Evolutionary conservation across 35 echinoderm and acorn worm genomes (phyloP).

Genomic region (Heliocidaris tuberculata): DNA sequence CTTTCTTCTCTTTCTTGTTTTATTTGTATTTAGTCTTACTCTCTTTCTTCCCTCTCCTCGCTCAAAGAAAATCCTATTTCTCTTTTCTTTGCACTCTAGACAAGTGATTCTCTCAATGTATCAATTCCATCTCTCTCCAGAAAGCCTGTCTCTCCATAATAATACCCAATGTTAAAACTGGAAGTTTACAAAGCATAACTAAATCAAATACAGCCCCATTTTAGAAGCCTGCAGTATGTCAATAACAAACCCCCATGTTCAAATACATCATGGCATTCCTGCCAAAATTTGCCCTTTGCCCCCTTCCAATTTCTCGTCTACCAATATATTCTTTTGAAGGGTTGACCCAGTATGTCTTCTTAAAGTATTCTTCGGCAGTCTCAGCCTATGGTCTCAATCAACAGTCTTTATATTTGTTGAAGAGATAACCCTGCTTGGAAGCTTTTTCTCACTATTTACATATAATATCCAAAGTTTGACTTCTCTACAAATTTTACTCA

Average conservation of each 20-base stretch:
- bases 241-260: background rate
- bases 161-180: background rate
- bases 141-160: background rate
- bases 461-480: slow-evolving; percentile 26
- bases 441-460: background rate
- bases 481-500: background rate
- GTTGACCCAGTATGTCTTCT: background rate
- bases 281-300: background rate
- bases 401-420: background rate
- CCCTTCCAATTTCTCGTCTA: background rate
- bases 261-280: slow-evolving; percentile 3
- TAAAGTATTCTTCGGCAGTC: background rate
- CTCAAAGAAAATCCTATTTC: background rate
- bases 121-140: background rate
- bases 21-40: background rate
- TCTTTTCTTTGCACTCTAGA: background rate
- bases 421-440: background rate
- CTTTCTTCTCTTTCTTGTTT: background rate
- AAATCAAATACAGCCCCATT: slow-evolving; percentile 3
- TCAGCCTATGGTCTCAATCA: background rate
- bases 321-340: background rate
- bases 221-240: background rate
- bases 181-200: background rate
- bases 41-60: background rate
- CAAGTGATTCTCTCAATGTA: background rate